These are phyloP conservation scores for Hydrochoerus hydrochaeris DNA, from an alignment of 2,113 vertebrate species.

Conservation along the genomic window DNA sequence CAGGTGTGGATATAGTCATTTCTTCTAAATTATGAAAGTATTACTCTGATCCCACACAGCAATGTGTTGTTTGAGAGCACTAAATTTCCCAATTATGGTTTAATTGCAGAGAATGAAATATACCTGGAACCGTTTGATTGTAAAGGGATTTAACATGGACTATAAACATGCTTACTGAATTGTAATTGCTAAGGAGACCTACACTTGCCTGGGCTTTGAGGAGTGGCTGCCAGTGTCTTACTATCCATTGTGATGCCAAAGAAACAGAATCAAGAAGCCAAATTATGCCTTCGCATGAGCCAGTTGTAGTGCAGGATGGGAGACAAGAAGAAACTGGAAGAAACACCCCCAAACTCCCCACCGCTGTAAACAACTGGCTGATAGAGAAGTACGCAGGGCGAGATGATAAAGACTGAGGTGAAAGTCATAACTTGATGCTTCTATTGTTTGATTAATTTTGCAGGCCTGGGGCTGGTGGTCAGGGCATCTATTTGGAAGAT, in stretches of 20 bases:
- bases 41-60: neutral
- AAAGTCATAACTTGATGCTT: no score
- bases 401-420: no score
- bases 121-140: neutral
- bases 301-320: no score
- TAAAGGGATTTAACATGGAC: neutral
- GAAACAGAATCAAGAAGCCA: neutral
- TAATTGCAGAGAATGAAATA: neutral
- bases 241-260: neutral
- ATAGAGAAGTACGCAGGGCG: no score
- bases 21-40: neutral
- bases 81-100: neutral
- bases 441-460: no score
- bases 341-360: no score
- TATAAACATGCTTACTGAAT: neutral
- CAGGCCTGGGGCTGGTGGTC: no score
- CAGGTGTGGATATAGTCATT: neutral
- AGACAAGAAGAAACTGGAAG: no score
- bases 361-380: no score
- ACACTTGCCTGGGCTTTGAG: neutral
- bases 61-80: neutral
- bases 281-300: no score
- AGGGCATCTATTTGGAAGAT: no score
- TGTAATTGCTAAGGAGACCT: neutral
- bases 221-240: neutral